Evolutionary conservation across 2,888 invertebrate genomes (phyloP).

Genomic region (Drosophila pegasa): DNA sequence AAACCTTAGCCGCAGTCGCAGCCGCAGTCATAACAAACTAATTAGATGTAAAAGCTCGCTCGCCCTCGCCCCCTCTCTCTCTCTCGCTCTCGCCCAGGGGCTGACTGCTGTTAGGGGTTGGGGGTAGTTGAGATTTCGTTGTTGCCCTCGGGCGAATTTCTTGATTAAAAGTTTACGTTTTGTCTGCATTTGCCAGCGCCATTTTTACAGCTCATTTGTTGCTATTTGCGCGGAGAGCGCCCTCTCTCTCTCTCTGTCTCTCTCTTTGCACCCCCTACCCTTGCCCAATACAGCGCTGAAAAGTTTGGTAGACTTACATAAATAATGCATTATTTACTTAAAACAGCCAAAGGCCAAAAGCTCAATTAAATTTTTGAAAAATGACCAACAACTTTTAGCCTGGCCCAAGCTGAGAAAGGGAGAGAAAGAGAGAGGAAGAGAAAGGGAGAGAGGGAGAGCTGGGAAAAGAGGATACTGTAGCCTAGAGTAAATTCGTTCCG

Average conservation of each 20-base stretch:
- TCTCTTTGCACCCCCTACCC: not conserved
- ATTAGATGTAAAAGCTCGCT: conserved; percentile 68
- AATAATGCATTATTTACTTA: conserved; percentile 73
- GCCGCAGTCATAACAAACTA: conserved; percentile 58
- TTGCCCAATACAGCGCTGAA: conserved; percentile 2
- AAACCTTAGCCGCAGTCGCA: conserved; percentile 16
- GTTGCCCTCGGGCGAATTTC: conserved; percentile 45
- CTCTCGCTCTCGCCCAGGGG: not conserved
- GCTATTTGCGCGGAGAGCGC: conserved; percentile 44
- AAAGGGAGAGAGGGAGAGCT: too few relatives aligned
- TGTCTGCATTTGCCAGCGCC: conserved; percentile 38
- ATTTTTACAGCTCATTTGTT: conserved; percentile 76
- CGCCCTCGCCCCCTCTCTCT: conserved; percentile 32
- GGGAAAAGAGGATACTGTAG: not conserved
- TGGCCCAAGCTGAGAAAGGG: too few relatives aligned
- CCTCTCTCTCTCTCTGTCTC: not conserved
- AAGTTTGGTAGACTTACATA: conserved; percentile 54
- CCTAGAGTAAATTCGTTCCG: not conserved
- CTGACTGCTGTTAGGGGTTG: not conserved
- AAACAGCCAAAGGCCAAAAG: conserved; percentile 64
- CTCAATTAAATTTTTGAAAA: conserved; percentile 76
- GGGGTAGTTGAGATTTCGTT: conserved; percentile 39
- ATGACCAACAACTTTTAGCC: conserved; percentile 47
- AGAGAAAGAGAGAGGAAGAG: not conserved
- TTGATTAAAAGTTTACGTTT: conserved; percentile 71